Evolutionary conservation across 2,888 invertebrate species (phyloP), one percentile per base, ranked within the genome.

Genomic region (Heliconius ethilla): DNA sequence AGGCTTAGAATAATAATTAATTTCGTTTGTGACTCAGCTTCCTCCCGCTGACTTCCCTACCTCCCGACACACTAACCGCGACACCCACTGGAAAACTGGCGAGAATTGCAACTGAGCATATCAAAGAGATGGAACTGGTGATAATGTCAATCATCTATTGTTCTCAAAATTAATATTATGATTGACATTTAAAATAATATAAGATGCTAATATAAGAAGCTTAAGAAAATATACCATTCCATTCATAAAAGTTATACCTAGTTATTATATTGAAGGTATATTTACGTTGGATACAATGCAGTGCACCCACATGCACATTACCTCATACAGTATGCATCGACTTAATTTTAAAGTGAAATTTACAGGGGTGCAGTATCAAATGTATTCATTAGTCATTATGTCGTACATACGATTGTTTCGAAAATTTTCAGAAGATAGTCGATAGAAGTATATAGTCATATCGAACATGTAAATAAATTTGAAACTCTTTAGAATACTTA

Each of bases 111-210:
- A 80, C 78, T 79, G 77, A 79, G 79, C 79, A 69, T 81, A 80
- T 79, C 79, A 65, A 75, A 45, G 79, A 86, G 90, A 89, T 90
- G 84, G 82, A 81, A 85, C 81, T 85, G 83, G 82, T 85, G 88
- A 91, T 89, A 90, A 33, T 82, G 89, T 89, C 90, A 90, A 90
- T 91, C 90, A 89, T 86, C 86, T 83, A 89, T 91, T 90, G 89
- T 91, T 82, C 83, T 85, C 81, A 79, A 85, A 87, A 87, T 87
- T 87, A 86, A 89, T 89, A 86, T 84, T 84, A 65, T 81, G 86
- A 89, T 87, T 89, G 88, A 88, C 88, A 88, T 90, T 86, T 86
- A 82, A 88, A 89, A 90, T 90, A 91, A 85, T 84, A 83, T 82
- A 66, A 74, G 70, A 72, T 74, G 51, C 66, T 29, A 29, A 29